Base-by-base conservation (phyloP, 1,140 invertebrate species). In the Drosophila leontia region DNA sequence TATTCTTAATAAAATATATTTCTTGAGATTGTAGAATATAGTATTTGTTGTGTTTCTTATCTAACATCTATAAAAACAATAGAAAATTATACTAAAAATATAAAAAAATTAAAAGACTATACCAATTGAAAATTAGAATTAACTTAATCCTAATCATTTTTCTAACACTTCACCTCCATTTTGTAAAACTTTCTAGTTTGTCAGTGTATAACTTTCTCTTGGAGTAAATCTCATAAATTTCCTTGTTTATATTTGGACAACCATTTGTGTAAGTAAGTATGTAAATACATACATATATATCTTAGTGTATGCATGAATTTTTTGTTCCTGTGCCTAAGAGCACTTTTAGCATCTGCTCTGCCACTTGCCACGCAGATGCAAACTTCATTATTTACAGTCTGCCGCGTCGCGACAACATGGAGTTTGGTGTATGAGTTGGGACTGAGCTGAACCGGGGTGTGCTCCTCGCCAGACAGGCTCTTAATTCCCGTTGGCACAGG, bases 361-460 rank as follows among this genome's bases (percentile, higher is more conserved):
- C 78, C 67, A 67, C 60, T 67, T 80, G 68, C 74, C 79, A 72
- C 53, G 41, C 61, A 65, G 83, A 78, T 83, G 85, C 72, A 87
- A 87, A 87, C 84, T 87, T 87, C 84, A 87, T 87, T 87, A 87
- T 87, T 88, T 88, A 87, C 84, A 87, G 84, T 87, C 84, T 87
- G 85, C 75, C 84, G 84, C 84, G 84, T 78, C 84, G 84, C 84
- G 84, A 75, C 84, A 81, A 75, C 75, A 59, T 62, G 59, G 47
- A 44, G 44, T 29, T 45, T 15, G 50, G 64, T 67, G 58, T 59
- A 75, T 75, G 71, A 64, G 76, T 23, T 57, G 8, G 15, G 32
- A 37, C 9, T 48, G 53, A 35, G 26, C 34, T 26, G 41, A 23
- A 23, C 37, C 26, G 42, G 65, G 47, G 65, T 42, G 23, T n/a